Percentiles rank a stretch among this genome's conserved stretches.
These are phyloP conservation scores for Epistrophe grossulariae DNA, from an alignment of 2,888 invertebrate species.

Conservation along the genomic window DNA sequence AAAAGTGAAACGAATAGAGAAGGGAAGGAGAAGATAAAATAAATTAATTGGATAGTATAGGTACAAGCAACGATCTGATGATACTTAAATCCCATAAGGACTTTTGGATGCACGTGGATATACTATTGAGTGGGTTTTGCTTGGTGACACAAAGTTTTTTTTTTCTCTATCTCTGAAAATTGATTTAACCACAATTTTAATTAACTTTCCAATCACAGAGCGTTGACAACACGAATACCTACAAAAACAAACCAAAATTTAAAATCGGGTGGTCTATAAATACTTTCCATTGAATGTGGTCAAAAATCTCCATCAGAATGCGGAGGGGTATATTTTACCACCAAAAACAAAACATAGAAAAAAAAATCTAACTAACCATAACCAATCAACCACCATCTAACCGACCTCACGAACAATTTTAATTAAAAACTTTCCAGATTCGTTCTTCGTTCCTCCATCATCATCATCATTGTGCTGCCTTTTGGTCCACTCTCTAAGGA, in stretches of 20 bases:
- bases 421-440: conserved; percentile 72
- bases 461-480: neutral
- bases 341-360: conserved; percentile 7
- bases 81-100: conserved; percentile 42
- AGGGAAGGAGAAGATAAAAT: conserved; percentile 7
- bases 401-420: conserved; percentile 68
- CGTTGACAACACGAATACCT: conserved; percentile 60
- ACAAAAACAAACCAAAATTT: conserved; percentile 26
- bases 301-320: conserved; percentile 8
- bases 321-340: neutral
- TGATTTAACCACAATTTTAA: conserved; percentile 73
- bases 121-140: conserved; percentile 28
- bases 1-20: neutral
- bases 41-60: conserved; percentile 41
- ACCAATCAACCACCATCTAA: conserved; percentile 52
- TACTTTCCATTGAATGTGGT: conserved; percentile 40
- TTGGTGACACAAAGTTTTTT: conserved; percentile 34
- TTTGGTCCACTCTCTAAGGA: conserved; percentile 13
- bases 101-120: conserved; percentile 32
- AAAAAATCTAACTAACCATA: conserved; percentile 54
- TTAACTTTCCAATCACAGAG: conserved; percentile 70
- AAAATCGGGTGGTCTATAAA: conserved; percentile 47
- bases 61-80: conserved; percentile 23
- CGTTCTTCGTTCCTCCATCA: conserved; percentile 5
- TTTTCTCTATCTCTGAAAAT: conserved; percentile 33